Base-by-base conservation (phyloP, 2,797 vertebrate genomes). In the Poeciliopsis presidionis region DNA sequence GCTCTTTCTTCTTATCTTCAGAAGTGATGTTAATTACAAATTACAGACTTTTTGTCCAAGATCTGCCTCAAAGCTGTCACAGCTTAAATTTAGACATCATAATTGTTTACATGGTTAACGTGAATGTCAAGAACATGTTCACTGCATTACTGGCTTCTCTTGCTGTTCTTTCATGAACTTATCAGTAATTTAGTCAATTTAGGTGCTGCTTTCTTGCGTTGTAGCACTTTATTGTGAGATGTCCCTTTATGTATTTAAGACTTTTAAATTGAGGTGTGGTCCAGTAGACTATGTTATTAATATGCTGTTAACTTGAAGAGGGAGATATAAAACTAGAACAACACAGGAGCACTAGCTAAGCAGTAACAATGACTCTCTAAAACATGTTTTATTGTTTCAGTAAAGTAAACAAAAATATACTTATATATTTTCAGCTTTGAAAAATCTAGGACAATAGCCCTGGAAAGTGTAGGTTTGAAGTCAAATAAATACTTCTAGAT, bases 61-160 rank as follows among this genome's bases (percentile, higher is more conserved):
- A 73, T 5, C 16, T 14, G 70, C 46, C 74, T 12, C 71, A 88
- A 75, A 74, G 81, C 86, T 91, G 89, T 87, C 83, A 78, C 74
- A 2, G 61, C 61, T 82, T 81, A 81, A 82, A 86, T 85, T 80
- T 86, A 81, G 82, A 86, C 59, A 84, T 20, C 70, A 13, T 81
- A 90, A 85, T 81, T 88, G 89, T 89, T 90, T 86, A 78, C 79
- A 2, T 16, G 8, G 57, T 65, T 69, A 14, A 76, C 41, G 73
- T 82, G 69, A 3, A 28, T 75, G 22, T 57, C 36, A 65, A 53
- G 67, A 43, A n/a, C n/a, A 16, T 33, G 20, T 28, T 75, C 18
- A 0, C 59, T 33, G 30, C 22, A 2, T 72, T 43, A 46, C 33
- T 39, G 36, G 3, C 46, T 51, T 39, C 74, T 76, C 39, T 79